Percentiles rank a stretch among this genome's conserved stretches.
Conservation (phyloP, 2,797 vertebrate genomes). For the Mycteria americana region DNA sequence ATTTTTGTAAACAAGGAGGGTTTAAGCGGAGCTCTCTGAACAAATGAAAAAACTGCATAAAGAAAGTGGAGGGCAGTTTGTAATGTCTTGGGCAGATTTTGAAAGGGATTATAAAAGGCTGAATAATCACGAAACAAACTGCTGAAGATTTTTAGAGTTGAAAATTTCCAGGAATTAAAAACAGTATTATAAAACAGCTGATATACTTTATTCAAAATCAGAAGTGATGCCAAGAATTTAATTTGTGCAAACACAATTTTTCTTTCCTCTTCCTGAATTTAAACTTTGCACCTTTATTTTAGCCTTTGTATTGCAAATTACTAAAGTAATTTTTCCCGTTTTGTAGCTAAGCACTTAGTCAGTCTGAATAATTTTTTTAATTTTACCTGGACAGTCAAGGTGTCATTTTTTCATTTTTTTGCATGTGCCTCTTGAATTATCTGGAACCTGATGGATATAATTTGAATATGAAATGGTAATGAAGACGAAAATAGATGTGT, state of each 20-base stretch:
- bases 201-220: neutral
- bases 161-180: neutral
- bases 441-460: neutral
- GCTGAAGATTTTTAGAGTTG: neutral
- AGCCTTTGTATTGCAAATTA: neutral
- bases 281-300: neutral
- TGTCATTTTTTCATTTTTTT: neutral
- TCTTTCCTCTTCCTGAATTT: neutral
- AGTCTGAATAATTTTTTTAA: neutral
- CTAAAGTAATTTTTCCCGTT: neutral
- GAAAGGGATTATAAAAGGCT: neutral
- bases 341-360: neutral
- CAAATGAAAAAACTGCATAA: neutral
- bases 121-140: neutral
- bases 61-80: neutral
- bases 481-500: neutral
- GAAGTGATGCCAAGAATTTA: neutral
- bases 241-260: accelerated
- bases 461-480: neutral
- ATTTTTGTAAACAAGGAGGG: neutral
- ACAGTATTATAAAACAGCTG: neutral
- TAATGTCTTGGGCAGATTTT: neutral
- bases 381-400: neutral
- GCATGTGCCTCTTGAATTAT: neutral
- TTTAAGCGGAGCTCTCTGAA: neutral